Evolutionary conservation across 2,888 invertebrate species (phyloP).

Genomic region (Icerya purchasi): DNA sequence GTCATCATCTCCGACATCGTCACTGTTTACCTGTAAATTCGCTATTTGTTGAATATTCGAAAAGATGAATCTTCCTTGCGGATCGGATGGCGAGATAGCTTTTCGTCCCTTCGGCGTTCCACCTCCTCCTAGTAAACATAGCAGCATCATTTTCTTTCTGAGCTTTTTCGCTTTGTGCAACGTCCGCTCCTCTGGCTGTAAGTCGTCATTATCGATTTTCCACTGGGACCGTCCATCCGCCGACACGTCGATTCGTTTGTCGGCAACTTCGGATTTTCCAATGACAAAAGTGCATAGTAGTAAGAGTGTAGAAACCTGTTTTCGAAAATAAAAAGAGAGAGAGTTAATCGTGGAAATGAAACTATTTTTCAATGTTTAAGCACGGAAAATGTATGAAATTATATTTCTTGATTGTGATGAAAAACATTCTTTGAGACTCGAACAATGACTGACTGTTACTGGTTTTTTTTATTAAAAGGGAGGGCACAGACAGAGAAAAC

Average conservation of each 20-base stretch:
- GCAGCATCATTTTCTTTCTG: constrained; percentile 1
- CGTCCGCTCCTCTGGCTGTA: background rate
- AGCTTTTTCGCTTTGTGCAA: constrained; percentile 9
- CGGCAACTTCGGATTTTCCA: background rate
- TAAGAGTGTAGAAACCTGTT: background rate
- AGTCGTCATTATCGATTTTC: constrained; percentile 1
- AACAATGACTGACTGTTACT: no score
- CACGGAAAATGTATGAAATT: no score
- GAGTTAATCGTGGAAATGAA: no score
- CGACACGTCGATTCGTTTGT: no score
- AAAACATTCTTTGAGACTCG: no score
- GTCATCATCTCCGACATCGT: background rate
- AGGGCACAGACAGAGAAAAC: no score
- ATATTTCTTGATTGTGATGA: no score
- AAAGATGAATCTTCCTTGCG: constrained; percentile 5
- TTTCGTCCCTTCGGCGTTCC: background rate
- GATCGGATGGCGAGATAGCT: background rate
- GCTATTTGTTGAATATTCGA: constrained; percentile 7
- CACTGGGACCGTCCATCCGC: no score
- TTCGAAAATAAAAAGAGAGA: no score
- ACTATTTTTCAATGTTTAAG: no score
- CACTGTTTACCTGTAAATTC: constrained; percentile 1
- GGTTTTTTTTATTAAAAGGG: no score
- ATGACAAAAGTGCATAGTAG: background rate
- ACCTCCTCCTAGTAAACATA: constrained; percentile 4